Evolutionary conservation across 2,113 vertebrate genomes (phyloP), one percentile per base, ranked within the genome.

Genomic region (Eira barbara): DNA sequence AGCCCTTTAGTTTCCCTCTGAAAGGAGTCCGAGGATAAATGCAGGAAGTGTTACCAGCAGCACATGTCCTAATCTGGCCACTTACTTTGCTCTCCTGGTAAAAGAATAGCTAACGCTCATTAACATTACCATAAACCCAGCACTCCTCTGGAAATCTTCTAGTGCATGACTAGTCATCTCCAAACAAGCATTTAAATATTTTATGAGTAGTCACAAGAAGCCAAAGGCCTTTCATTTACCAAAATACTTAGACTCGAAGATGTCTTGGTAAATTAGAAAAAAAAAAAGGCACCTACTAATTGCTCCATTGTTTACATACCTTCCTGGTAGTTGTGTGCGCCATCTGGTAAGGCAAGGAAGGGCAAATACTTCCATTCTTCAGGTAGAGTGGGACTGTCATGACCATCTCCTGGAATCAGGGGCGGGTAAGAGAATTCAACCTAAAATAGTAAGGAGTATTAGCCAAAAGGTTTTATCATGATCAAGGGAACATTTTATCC

Each of bases 371-470:
- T 99, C 99, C 99, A 99, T 91, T 99, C 99, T 59, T 99, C 99
- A 23, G 99, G 99, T 95, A 99, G 98, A 93, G 98, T 95, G 87
- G 99, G 99, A 80, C 99, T 99, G 97, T 99, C 99, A 17, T 99
- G 99, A 91, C 99, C 99, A 97, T 99, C 99, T 63, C 99, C 99
- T 25, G 99, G 98, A 96, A 99, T 98, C 78, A 99, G 97, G 2
- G 99, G 99, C 18, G 99, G 99, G 98, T 99, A 99, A 2, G 99
- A 99, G 98, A 99, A 99, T 90, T 99, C 99, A 78, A 99, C 99
- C 99, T 99, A 97, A 96, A 98, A 97, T 36, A 39, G 87, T 55
- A 86, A 90, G 52, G 52, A 81, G 87, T 25, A 36, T 93, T 57
- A 97, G 93, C 15, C 73, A 39, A 87, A 95, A 83, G 78, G 25